These are phyloP conservation scores for Mystacides longicornis DNA, from an alignment of 2,888 invertebrate species.

Conservation along the genomic window DNA sequence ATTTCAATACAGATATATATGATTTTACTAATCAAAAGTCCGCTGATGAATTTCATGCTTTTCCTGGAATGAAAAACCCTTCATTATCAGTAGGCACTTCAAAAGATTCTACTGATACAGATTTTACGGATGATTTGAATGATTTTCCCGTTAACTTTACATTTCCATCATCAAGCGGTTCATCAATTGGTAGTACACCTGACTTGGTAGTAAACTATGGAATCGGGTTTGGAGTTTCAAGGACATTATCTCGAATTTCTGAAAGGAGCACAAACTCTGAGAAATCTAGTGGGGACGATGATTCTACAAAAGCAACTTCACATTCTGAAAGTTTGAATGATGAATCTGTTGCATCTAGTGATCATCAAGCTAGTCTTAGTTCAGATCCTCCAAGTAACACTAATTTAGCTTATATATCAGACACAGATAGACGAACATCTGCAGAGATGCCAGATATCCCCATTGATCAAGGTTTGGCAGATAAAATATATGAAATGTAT, in stretches of 20 bases:
- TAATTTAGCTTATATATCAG: constrained; percentile 68
- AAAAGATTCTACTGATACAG: constrained; percentile 53
- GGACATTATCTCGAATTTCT: constrained; percentile 79
- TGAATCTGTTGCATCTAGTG: constrained; percentile 75
- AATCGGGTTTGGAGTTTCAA: constrained; percentile 63
- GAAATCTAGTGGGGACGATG: constrained; percentile 79
- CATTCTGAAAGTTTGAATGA: constrained; percentile 79
- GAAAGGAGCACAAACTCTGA: constrained; percentile 85
- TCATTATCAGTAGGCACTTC: constrained; percentile 42
- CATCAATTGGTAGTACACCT: constrained; percentile 51
- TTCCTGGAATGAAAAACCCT: constrained; percentile 40
- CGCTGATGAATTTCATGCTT: constrained; percentile 46
- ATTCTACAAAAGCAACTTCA: constrained; percentile 78
- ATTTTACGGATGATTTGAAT: constrained; percentile 67
- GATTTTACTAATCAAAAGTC: constrained; percentile 43
- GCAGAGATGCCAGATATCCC: constrained; percentile 81
- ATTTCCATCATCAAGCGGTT: constrained; percentile 56
- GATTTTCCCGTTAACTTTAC: constrained; percentile 70
- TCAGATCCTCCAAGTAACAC: constrained; percentile 76
- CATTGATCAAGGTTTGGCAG: constrained; percentile 56
- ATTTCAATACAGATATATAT: constrained; percentile 44
- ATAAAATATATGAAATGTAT: constrained; percentile 52
- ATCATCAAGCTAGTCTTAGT: constrained; percentile 77
- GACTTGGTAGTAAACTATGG: constrained; percentile 67
- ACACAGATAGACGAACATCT: constrained; percentile 70